Evolutionary conservation across 2,113 vertebrate genomes (phyloP), one percentile per base, ranked within the genome.

Genomic region (Deroptyus accipitrinus): DNA sequence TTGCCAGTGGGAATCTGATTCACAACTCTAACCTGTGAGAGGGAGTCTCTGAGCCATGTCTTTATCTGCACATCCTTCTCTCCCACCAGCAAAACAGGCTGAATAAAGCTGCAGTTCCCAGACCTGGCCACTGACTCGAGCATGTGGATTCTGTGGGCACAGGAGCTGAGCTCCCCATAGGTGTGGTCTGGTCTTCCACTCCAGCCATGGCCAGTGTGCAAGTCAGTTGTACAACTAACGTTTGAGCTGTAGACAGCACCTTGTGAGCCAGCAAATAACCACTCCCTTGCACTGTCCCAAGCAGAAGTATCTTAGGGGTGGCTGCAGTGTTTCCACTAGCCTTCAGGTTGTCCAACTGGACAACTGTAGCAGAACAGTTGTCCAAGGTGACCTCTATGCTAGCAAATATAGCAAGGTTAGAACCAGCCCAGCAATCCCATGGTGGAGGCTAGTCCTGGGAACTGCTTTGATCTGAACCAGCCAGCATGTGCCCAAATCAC

Each of bases 91-190:
- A 62, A 35, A 83, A 35, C 7, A 9, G 67, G n/a, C 51, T 33
- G 79, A 76, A 37, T 18, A 82, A 42, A 68, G 57, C 70, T 51
- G n/a, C 11, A 4, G 30, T 35, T n/a, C 25, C 18, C n/a, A 52
- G 78, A 39, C 28, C 27, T 11, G 37, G 28, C 28, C 54, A 5
- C 14, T 44, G 30, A 35, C 46, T 0, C 0, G 31, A 30, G 18
- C 41, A 17, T 1, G 10, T 6, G 39, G 37, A 11, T 22, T 24
- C 49, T 35, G 57, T 5, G 3, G 0, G 2, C 39, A 31, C 31
- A 28, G 35, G 35, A 74, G 25, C 63, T 35, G 27, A 83, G 35
- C 30, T 62, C 49, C 46, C 37, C 30, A 7, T 7, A 46, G 44
- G 27, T 13, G 15, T 9, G 16, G 17, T 37, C 44, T 31, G 25